These are phyloP conservation scores for Nemoura dubitans DNA, from an alignment of 2,888 invertebrate species.

Conservation along the genomic window DNA sequence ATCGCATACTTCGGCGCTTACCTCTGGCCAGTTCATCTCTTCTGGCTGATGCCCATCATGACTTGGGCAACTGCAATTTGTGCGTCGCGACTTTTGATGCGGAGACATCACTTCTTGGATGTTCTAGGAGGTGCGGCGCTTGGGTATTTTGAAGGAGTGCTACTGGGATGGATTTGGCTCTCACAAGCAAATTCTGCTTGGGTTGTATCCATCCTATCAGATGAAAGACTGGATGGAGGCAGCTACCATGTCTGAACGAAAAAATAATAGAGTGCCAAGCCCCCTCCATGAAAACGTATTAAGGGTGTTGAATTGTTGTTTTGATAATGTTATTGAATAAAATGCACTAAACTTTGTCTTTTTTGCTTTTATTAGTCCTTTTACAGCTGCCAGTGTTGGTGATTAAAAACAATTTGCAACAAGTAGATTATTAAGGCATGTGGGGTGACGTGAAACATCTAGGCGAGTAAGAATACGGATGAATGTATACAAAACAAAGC, in stretches of 20 bases:
- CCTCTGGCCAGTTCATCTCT: conserved; percentile 68
- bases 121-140: conserved; percentile 77
- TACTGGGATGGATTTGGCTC: conserved; percentile 73
- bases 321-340: background rate
- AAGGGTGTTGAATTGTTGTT: background rate
- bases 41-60: conserved; percentile 71
- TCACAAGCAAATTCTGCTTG: conserved; percentile 69
- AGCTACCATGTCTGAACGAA: conserved; percentile 71
- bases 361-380: background rate
- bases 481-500: background rate
- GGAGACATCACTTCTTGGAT: conserved; percentile 89
- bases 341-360: background rate
- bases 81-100: conserved; percentile 81
- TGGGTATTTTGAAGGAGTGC: conserved; percentile 74
- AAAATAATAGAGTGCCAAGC: background rate
- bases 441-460: background rate
- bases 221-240: conserved; percentile 75
- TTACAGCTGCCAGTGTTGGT: background rate
- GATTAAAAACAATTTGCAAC: background rate
- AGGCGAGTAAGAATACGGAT: background rate
- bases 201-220: conserved; percentile 70
- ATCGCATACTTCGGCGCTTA: conserved; percentile 77
- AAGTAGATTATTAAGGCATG: background rate
- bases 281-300: background rate
- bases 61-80: conserved; percentile 81